Conservation (phyloP, 2,113 vertebrate genomes). For the Daboia siamensis region DNA sequence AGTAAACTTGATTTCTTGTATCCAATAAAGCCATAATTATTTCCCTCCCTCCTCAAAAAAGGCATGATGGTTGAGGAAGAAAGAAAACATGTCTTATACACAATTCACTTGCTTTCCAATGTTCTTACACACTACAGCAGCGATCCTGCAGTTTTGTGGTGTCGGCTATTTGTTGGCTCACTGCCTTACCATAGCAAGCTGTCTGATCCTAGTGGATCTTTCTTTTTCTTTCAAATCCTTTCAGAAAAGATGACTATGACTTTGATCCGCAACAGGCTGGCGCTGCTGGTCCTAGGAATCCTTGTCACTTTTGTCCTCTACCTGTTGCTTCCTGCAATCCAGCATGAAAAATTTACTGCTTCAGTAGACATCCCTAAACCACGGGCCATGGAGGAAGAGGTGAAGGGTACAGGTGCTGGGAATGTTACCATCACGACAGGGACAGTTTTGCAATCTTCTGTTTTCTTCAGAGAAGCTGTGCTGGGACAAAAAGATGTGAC, state of each 20-base stretch:
- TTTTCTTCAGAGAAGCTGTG: constrained; percentile 87
- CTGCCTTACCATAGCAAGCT: neutral
- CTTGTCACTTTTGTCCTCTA: constrained; percentile 81
- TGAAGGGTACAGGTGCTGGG: constrained; percentile 54
- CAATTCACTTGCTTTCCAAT: neutral
- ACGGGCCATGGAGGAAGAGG: constrained; percentile 47
- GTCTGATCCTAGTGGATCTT: neutral
- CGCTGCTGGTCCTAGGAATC: constrained; percentile 78
- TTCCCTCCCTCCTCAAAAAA: neutral
- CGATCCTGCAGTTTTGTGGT: neutral
- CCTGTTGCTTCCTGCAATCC: constrained; percentile 77
- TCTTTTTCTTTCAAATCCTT: constrained; percentile 23
- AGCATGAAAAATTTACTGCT: constrained; percentile 70
- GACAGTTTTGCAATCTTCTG: constrained; percentile 71
- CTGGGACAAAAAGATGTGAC: constrained; percentile 63
- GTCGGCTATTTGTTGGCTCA: neutral
- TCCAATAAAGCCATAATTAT: neutral
- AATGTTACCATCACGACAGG: constrained; percentile 75
- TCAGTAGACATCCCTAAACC: constrained; percentile 65
- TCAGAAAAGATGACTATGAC: constrained; percentile 60
- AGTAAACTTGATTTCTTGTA: neutral
- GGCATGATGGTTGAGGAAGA: neutral
- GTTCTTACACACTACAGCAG: neutral
- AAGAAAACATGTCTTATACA: neutral
- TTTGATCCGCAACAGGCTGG: constrained; percentile 74